Conservation (phyloP, 2,113 vertebrate species). For the Daphoenositta chrysoptera region DNA sequence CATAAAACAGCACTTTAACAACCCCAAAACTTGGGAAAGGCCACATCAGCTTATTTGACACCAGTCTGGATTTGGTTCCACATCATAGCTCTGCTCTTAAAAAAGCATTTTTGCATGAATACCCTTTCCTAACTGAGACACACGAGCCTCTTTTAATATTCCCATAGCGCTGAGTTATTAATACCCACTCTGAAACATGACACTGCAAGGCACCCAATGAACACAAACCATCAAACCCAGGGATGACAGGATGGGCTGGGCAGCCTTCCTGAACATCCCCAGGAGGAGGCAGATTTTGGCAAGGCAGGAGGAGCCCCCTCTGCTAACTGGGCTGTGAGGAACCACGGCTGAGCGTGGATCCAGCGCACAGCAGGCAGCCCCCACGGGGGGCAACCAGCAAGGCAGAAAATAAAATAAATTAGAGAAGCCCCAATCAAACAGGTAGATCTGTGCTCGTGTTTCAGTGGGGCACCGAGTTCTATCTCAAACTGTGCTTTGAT, state of each 20-base stretch:
- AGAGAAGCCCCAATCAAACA: neutral
- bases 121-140: slow-evolving; percentile 14
- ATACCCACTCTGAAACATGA: neutral
- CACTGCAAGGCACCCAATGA: neutral
- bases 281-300: neutral
- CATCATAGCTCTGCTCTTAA: slow-evolving; percentile 54
- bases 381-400: neutral
- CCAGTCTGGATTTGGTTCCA: neutral
- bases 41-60: neutral
- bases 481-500: slow-evolving; percentile 33
- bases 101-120: slow-evolving; percentile 19
- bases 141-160: neutral
- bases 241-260: neutral
- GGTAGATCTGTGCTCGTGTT: neutral
- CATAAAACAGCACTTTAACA: fast-evolving
- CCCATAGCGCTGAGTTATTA: neutral
- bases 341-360: neutral
- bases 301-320: neutral
- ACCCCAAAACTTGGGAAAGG: neutral
- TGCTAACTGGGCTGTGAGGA: neutral
- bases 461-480: neutral
- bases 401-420: slow-evolving; percentile 13
- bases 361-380: neutral
- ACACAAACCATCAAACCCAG: neutral
- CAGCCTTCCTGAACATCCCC: neutral